These are phyloP conservation scores for Gambusia yucatana DNA, from an alignment of 2,797 vertebrate species.

Conservation along the genomic window DNA sequence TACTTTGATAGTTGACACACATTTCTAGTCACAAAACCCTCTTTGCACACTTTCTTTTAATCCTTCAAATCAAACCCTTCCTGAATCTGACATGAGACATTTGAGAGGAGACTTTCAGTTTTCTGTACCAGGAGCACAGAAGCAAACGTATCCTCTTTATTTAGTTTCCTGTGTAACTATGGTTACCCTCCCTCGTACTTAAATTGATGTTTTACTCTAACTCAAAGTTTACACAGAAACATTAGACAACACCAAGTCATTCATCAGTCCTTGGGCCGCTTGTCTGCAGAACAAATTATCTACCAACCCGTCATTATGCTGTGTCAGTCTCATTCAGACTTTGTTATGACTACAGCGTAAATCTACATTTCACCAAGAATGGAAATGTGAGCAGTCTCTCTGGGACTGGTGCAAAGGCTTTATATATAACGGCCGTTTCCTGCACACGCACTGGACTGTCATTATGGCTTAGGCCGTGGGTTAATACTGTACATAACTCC, in stretches of 20 bases:
- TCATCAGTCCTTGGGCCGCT: conserved; percentile 18
- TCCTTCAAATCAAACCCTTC: background rate
- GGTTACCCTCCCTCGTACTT: background rate
- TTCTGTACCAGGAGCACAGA: conserved; percentile 16
- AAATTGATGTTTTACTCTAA: conserved; percentile 5
- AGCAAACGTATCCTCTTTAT: conserved; percentile 9
- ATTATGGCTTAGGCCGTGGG: conserved; percentile 58
- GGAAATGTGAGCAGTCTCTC: conserved; percentile 59
- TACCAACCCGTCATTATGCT: conserved; percentile 22
- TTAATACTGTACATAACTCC: conserved; percentile 36
- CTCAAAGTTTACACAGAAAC: background rate
- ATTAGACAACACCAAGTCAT: conserved; percentile 25
- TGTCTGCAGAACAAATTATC: conserved; percentile 38
- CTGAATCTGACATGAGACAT: conserved; percentile 64
- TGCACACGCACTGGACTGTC: conserved; percentile 37
- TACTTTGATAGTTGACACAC: background rate
- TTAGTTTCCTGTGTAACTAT: conserved; percentile 31
- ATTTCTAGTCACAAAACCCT: background rate
- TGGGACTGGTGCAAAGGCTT: conserved; percentile 32
- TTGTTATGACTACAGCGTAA: conserved; percentile 63
- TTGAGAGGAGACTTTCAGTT: conserved; percentile 17
- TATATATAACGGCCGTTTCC: conserved; percentile 36
- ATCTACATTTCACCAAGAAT: conserved; percentile 54
- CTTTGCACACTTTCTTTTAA: background rate
- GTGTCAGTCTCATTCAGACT: conserved; percentile 51